phyloP scores from a whole-genome alignment of 2,113 vertebrate species.

The Paramisgurnus dabryanus region DNA sequence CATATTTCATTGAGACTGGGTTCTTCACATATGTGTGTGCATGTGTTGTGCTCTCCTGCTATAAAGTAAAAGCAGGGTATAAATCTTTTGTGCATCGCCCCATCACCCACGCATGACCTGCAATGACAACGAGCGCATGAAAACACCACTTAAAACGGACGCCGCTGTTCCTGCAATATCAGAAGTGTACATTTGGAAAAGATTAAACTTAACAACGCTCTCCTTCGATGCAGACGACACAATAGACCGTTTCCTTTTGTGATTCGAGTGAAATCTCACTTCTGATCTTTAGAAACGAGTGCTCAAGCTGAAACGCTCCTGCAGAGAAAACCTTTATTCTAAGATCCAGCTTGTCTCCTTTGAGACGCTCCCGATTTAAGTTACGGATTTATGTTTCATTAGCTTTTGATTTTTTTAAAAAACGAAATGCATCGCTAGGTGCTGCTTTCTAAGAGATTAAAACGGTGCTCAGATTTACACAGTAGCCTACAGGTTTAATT shows the following conservation, averaged over 20 bases:
- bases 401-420: conserved; percentile 22
- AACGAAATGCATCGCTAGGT: not conserved
- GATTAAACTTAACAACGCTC: not conserved
- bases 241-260: conserved; percentile 1
- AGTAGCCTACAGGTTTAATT: not conserved
- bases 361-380: conserved; percentile 7
- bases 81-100: conserved; percentile 31
- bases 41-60: conserved; percentile 29
- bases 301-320: not conserved
- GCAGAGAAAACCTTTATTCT: conserved; percentile 1
- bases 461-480: not conserved
- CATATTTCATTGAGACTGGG: not conserved
- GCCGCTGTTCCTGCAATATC: conserved; percentile 18
- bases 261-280: conserved; percentile 26
- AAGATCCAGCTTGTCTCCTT: conserved; percentile 11
- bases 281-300: conserved; percentile 13
- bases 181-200: conserved; percentile 17
- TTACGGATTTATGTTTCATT: conserved; percentile 12
- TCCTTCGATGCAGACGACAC: conserved; percentile 1
- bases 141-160: conserved; percentile 14
- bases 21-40: not conserved
- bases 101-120: conserved; percentile 43
- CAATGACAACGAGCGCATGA: not conserved
- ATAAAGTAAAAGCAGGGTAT: conserved; percentile 31
- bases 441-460: not conserved